phyloP scores from a whole-genome alignment of 2,888 invertebrate species.

The Chydorus sphaericus region DNA sequence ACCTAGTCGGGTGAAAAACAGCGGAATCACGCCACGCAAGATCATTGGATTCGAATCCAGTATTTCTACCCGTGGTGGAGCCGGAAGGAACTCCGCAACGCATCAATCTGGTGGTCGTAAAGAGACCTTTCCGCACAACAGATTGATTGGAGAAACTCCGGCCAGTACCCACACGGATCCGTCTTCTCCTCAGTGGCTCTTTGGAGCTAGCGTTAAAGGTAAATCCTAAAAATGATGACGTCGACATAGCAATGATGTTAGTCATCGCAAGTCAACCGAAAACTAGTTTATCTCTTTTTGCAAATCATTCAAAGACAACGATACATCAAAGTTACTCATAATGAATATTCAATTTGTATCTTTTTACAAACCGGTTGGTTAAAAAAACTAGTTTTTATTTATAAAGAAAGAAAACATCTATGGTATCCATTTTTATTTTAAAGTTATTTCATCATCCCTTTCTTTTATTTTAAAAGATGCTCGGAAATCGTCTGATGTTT shows the following conservation, averaged over 20 bases:
- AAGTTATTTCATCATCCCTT: no score
- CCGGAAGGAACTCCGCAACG: background rate
- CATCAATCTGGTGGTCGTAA: background rate
- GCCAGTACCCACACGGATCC: background rate
- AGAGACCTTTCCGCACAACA: background rate
- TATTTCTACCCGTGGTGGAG: background rate
- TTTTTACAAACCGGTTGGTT: no score
- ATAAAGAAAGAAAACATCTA: no score
- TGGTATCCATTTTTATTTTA: no score
- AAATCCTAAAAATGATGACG: no score
- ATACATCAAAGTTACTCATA: no score
- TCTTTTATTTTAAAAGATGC: background rate
- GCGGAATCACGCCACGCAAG: background rate
- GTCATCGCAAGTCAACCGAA: background rate
- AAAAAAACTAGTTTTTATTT: no score
- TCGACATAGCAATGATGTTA: no score
- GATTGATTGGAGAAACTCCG: background rate
- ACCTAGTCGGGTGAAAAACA: background rate
- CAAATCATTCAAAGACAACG: no score
- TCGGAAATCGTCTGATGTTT: background rate
- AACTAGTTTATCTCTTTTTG: background rate
- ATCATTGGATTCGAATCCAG: background rate
- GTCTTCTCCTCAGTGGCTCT: background rate
- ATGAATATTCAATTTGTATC: no score
- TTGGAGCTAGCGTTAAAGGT: conserved; percentile 1